A percentile compares a stretch with the other conserved stretches of the same genome.
These are phyloP conservation scores for Trichonephila clavipes DNA, from an alignment of 1,140 invertebrate species.

Conservation along the genomic window DNA sequence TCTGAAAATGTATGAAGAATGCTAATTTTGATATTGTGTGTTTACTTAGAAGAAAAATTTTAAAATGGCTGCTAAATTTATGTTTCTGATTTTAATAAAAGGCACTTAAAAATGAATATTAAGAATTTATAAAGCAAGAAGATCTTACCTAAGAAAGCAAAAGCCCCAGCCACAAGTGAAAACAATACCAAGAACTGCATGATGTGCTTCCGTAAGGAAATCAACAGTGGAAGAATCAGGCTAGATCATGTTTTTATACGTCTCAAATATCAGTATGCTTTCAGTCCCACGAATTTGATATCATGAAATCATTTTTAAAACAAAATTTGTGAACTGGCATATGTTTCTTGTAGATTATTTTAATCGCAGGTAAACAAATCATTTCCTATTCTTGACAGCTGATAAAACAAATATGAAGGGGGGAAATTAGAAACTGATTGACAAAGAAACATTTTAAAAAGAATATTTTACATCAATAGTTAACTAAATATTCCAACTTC, in stretches of 20 bases:
- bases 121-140: not conserved
- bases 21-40: no score
- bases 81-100: no score
- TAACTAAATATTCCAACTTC: no score
- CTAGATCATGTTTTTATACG: not conserved
- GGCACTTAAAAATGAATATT: no score
- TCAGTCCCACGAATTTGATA: not conserved
- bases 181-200: not conserved
- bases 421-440: no score
- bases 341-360: not conserved
- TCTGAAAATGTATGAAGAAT: no score
- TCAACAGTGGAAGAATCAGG: not conserved
- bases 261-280: not conserved
- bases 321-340: not conserved
- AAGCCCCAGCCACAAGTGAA: not conserved
- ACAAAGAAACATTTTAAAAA: no score
- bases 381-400: not conserved
- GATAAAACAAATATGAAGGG: not conserved
- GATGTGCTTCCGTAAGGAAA: not conserved
- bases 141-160: not conserved
- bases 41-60: no score
- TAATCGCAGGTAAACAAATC: not conserved
- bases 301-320: not conserved
- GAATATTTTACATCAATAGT: no score
- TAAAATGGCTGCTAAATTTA: no score